Conservation (phyloP, 1,140 invertebrate species). For the Solenopsis invicta region DNA sequence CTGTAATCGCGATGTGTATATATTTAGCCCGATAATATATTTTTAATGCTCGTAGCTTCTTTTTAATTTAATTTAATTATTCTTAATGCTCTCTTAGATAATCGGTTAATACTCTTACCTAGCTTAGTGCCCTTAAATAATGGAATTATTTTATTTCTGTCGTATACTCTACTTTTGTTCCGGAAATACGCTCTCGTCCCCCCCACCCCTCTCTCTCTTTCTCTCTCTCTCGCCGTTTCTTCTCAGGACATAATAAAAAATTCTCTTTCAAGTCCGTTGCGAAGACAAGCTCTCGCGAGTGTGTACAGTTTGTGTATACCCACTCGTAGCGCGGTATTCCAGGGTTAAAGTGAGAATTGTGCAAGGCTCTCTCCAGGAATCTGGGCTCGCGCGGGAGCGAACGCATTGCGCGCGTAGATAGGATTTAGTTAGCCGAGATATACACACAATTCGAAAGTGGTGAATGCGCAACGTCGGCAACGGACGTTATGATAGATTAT, state of each 20-base stretch:
- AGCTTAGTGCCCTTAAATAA: conserved; percentile 24
- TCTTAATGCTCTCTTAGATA: conserved; percentile 19
- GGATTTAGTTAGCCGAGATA: conserved; percentile 41
- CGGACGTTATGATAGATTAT: conserved; percentile 79
- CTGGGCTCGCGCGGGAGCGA: conserved; percentile 20
- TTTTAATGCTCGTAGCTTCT: conserved; percentile 4
- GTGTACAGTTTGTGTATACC: background rate
- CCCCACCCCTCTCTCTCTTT: background rate
- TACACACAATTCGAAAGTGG: conserved; percentile 54
- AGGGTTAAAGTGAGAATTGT: conserved; percentile 57
- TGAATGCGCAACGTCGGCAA: conserved; percentile 63
- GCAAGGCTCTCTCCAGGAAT: conserved; percentile 47
- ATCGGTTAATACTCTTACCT: background rate
- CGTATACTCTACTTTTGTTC: background rate
- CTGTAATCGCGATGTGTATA: background rate
- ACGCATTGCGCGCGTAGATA: conserved; percentile 40
- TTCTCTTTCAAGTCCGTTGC: conserved; percentile 12
- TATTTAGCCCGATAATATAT: background rate
- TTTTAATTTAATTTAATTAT: conserved; percentile 25
- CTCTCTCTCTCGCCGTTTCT: background rate
- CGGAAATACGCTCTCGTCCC: background rate
- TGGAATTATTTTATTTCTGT: conserved; percentile 24
- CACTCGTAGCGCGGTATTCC: background rate
- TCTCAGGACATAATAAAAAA: background rate
- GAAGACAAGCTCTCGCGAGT: conserved; percentile 18